Conservation (phyloP, 1,140 invertebrate genomes). For the Vanessa tameamea region DNA sequence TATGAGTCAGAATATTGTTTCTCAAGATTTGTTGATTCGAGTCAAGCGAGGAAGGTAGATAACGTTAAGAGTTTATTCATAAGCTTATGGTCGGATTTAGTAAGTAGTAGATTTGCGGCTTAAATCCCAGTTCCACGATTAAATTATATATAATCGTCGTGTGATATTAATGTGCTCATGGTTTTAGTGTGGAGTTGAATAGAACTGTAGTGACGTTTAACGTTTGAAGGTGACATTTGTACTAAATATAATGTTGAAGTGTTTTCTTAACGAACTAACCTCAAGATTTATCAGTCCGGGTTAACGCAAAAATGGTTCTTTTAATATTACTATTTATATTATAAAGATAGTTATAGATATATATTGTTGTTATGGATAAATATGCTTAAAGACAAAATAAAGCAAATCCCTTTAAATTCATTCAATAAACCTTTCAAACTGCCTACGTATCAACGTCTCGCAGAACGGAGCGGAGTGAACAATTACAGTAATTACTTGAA, state of each 20-base stretch:
- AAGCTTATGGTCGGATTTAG: constrained; percentile 18
- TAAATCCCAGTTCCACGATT: constrained; percentile 16
- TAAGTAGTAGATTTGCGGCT: constrained; percentile 26
- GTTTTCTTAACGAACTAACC: too few species aligned
- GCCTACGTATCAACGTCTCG: constrained; percentile 40
- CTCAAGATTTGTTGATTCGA: constrained; percentile 56
- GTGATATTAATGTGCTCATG: background rate
- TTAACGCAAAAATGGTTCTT: too few species aligned
- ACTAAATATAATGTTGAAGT: too few species aligned
- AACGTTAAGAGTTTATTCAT: constrained; percentile 45
- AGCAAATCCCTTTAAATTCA: constrained; percentile 21
- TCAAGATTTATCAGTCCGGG: too few species aligned
- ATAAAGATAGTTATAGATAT: too few species aligned
- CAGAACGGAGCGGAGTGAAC: constrained; percentile 36
- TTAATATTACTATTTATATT: too few species aligned
- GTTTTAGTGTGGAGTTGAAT: background rate
- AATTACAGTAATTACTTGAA: constrained; percentile 71
- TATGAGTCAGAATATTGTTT: constrained; percentile 41
- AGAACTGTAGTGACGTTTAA: background rate
- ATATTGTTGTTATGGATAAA: background rate
- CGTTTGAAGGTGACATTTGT: background rate
- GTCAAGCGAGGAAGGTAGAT: constrained; percentile 40
- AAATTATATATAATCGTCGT: constrained; percentile 5
- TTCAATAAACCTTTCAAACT: constrained; percentile 37
- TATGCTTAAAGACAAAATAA: background rate